phyloP scores from a whole-genome alignment of 2,888 invertebrate species.

The Suillia variegata region DNA sequence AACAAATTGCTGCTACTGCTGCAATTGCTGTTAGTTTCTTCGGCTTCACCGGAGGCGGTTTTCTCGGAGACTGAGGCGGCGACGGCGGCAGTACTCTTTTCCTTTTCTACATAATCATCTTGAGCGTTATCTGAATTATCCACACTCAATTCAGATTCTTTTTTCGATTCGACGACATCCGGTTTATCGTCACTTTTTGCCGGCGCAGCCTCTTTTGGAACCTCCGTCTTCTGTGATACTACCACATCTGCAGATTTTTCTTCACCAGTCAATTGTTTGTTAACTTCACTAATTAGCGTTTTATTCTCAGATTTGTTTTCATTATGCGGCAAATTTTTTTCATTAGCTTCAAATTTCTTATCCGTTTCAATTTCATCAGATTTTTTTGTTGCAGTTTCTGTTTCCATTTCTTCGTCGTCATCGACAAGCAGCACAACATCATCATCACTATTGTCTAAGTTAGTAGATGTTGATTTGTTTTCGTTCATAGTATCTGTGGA shows the following conservation, averaged over 20 bases:
- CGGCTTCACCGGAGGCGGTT: slow-evolving; percentile 22
- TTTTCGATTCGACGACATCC: slow-evolving; percentile 13
- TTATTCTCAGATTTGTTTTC: too few species aligned
- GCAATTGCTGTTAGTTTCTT: slow-evolving; percentile 47
- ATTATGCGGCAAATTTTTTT: too few species aligned
- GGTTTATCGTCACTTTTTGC: too few species aligned
- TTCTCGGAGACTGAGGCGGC: slow-evolving; percentile 18
- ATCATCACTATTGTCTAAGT: slow-evolving; percentile 19
- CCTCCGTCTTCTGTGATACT: too few species aligned
- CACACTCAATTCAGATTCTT: slow-evolving; percentile 28
- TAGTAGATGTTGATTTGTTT: background rate
- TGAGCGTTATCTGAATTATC: slow-evolving; percentile 57
- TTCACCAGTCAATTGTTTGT: background rate
- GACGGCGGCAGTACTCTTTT: slow-evolving; percentile 15
- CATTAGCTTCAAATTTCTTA: background rate
- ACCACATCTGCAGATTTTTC: background rate
- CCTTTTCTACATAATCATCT: slow-evolving; percentile 48
- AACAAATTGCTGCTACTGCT: slow-evolving; percentile 50
- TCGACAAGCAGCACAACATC: slow-evolving; percentile 41
- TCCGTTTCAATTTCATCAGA: background rate
- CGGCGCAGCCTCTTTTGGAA: background rate
- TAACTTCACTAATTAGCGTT: background rate
- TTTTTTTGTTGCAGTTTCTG: background rate
- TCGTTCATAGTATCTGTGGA: background rate
- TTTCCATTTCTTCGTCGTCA: slow-evolving; percentile 29